A percentile compares a stretch with the other conserved stretches of the same genome.
phyloP scores from a whole-genome alignment of 1,140 invertebrate genomes.

The Drosophila baimaii region DNA sequence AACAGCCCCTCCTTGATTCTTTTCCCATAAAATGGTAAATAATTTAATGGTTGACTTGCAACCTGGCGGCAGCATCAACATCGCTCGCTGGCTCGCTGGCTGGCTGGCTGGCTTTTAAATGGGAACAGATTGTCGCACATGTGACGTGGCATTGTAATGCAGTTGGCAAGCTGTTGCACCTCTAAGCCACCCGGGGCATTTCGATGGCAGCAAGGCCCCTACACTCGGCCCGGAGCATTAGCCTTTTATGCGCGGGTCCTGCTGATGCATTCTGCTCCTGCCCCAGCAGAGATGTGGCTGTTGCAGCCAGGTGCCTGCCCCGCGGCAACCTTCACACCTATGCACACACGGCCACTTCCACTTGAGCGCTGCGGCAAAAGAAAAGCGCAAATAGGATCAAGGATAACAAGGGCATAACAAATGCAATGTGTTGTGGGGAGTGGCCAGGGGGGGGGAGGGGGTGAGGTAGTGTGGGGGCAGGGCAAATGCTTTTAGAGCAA shows the following conservation, averaged over 20 bases:
- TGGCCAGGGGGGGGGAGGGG: neutral
- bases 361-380: conserved; percentile 39
- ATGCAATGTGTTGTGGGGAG: conserved; percentile 7
- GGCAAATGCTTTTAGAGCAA: conserved; percentile 53
- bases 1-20: neutral
- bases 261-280: conserved; percentile 20
- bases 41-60: conserved; percentile 12
- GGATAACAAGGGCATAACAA: conserved; percentile 51
- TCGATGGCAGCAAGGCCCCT: conserved; percentile 10
- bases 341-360: conserved; percentile 42
- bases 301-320: conserved; percentile 34
- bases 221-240: conserved; percentile 43
- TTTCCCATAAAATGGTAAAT: conserved; percentile 2
- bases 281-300: conserved; percentile 21
- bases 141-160: conserved; percentile 25
- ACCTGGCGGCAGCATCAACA: conserved; percentile 1
- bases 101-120: conserved; percentile 26
- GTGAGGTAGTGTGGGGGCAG: neutral
- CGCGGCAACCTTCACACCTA: conserved; percentile 61
- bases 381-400: conserved; percentile 71
- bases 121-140: conserved; percentile 43
- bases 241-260: conserved; percentile 49
- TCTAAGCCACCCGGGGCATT: conserved; percentile 24
- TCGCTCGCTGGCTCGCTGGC: neutral
- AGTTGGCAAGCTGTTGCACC: conserved; percentile 60